Percentiles rank a stretch among this genome's conserved stretches.
Conservation (phyloP, 2,113 vertebrate species). For the Phyllopteryx taeniolatus region DNA sequence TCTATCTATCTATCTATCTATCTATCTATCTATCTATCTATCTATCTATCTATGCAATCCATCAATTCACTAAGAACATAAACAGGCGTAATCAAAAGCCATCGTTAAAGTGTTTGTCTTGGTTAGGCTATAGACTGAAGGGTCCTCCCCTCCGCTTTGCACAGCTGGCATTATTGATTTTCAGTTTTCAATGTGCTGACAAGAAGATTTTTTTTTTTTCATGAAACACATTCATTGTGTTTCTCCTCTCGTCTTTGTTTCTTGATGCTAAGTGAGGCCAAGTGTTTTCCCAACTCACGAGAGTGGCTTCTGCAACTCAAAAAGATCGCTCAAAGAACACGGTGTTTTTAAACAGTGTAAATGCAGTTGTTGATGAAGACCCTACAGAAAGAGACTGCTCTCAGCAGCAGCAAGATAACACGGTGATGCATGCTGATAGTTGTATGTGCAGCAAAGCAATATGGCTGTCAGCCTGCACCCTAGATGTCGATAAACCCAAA, state of each 20-base stretch:
- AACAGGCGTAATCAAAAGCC: background rate
- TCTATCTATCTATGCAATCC: background rate
- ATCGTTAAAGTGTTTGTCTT: background rate
- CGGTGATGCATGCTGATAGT: constrained; percentile 43
- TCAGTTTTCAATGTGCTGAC: background rate
- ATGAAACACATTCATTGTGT: background rate
- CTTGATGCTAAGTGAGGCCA: background rate
- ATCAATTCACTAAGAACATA: background rate
- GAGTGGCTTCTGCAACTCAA: background rate
- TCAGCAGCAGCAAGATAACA: background rate
- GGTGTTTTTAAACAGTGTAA: background rate
- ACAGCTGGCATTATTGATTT: background rate
- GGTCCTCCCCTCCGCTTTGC: background rate
- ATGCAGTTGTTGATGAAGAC: background rate
- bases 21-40: background rate
- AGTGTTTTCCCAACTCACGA: background rate
- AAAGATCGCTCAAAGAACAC: background rate
- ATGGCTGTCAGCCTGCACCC: constrained; percentile 31
- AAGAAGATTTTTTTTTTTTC: background rate
- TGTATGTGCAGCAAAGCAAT: constrained; percentile 8
- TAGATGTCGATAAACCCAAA: constrained; percentile 13
- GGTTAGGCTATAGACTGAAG: background rate
- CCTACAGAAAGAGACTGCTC: background rate
- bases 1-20: background rate
- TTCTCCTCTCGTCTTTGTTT: background rate